Evolutionary conservation across 2,113 vertebrate species (phyloP).

Genomic region (Vulpes lagopus): DNA sequence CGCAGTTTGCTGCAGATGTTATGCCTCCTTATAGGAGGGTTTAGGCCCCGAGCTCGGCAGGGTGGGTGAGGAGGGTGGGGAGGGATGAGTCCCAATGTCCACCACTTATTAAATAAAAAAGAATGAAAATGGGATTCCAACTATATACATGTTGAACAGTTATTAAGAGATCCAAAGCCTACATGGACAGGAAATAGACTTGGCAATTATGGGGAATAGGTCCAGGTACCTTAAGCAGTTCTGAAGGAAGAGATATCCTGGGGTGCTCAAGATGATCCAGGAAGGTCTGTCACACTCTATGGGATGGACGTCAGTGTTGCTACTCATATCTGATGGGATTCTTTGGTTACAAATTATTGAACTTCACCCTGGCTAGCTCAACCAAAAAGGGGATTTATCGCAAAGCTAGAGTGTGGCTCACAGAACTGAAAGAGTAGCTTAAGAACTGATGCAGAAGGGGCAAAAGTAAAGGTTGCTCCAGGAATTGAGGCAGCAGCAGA

Average conservation of each 20-base stretch:
- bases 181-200: slow-evolving; percentile 23
- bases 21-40: not conserved
- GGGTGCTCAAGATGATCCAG: not conserved
- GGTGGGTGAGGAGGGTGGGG: too few species aligned
- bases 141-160: not conserved
- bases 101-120: not conserved
- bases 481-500: not conserved
- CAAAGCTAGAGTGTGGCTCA: not conserved
- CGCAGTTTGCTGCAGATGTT: not conserved
- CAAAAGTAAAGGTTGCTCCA: not conserved
- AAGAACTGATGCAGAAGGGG: not conserved
- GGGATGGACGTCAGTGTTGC: not conserved
- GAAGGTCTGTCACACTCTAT: not conserved
- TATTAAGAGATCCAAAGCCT: not conserved
- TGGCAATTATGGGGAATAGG: not conserved
- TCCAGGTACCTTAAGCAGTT: not conserved
- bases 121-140: not conserved
- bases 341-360: not conserved
- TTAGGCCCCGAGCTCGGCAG: not conserved
- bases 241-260: not conserved
- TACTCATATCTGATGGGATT: not conserved
- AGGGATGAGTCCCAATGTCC: not conserved
- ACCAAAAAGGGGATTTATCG: not conserved
- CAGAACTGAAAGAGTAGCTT: slow-evolving; percentile 24
- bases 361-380: not conserved